A percentile compares a stretch with the other conserved stretches of the same genome.
Evolutionary conservation across 2,113 vertebrate genomes (phyloP).

Genomic region (Gopherus flavomarginatus): DNA sequence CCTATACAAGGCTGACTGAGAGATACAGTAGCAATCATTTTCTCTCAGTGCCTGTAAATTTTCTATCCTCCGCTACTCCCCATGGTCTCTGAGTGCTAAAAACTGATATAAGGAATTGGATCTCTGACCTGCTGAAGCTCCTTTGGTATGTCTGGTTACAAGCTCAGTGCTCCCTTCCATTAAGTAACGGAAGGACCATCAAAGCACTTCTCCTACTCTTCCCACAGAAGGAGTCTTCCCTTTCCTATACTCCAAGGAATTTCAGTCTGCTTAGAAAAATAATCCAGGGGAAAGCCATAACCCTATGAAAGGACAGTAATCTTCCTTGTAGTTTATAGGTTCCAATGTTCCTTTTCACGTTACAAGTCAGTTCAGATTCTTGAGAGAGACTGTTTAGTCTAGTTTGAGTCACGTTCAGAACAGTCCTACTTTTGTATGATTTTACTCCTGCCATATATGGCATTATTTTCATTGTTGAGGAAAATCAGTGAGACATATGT

Average conservation of each 20-base stretch:
- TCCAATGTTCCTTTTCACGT: neutral
- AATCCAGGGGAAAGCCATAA: neutral
- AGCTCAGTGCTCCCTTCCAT: neutral
- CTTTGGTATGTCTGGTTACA: neutral
- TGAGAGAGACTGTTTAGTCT: conserved; percentile 21
- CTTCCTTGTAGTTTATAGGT: neutral
- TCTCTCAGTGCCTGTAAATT: neutral
- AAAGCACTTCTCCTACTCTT: neutral
- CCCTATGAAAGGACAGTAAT: neutral
- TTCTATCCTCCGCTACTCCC: neutral
- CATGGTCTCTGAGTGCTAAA: neutral
- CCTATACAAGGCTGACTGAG: neutral
- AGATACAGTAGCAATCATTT: neutral
- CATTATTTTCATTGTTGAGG: conserved; percentile 29
- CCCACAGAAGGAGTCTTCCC: neutral
- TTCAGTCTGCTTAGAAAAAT: neutral
- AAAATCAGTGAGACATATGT: neutral
- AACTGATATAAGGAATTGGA: neutral
- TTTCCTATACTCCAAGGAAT: neutral
- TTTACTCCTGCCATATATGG: conserved; percentile 2
- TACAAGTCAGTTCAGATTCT: neutral
- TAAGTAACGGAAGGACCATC: neutral
- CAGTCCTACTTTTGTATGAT: neutral
- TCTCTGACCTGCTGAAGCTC: neutral
- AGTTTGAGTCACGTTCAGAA: neutral